Evolutionary conservation across 2,113 vertebrate species (phyloP).

Genomic region (Reinhardtius hippoglossoides): DNA sequence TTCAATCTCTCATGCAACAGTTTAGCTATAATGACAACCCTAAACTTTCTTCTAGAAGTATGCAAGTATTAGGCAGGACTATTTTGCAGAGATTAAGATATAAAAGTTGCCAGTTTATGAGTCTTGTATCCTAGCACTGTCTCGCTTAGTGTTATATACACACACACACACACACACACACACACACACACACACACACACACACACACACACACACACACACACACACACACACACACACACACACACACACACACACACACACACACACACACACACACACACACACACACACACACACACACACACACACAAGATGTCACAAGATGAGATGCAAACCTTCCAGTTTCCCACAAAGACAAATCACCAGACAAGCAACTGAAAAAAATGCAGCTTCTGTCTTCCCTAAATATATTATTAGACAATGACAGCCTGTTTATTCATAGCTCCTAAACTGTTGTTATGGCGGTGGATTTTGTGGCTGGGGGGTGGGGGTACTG

Average conservation of each 20-base stretch:
- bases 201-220: slow-evolving; percentile 28
- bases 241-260: too few relatives aligned
- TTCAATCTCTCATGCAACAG: too few relatives aligned
- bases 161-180: slow-evolving; percentile 22
- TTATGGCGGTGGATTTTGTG: slow-evolving; percentile 47
- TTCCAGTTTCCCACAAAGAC: slow-evolving; percentile 79
- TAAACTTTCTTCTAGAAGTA: too few relatives aligned
- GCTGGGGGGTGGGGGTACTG: slow-evolving; percentile 17
- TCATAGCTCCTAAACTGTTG: slow-evolving; percentile 69
- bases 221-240: slow-evolving; percentile 28
- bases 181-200: slow-evolving; percentile 36
- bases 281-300: slow-evolving; percentile 31
- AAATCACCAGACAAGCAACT: slow-evolving; percentile 44
- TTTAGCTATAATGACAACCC: too few relatives aligned
- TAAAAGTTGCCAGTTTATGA: neutral
- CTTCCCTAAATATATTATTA: slow-evolving; percentile 70
- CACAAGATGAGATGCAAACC: slow-evolving; percentile 64
- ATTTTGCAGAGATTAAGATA: neutral
- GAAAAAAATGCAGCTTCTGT: slow-evolving; percentile 60
- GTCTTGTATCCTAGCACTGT: neutral
- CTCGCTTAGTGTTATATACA: slow-evolving; percentile 7
- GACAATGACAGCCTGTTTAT: slow-evolving; percentile 72
- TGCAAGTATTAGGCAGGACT: too few relatives aligned
- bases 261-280: slow-evolving; percentile 22
- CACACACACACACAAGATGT: slow-evolving; percentile 31